phyloP scores from a whole-genome alignment of 1,140 invertebrate genomes.

The Drosophila mayri region DNA sequence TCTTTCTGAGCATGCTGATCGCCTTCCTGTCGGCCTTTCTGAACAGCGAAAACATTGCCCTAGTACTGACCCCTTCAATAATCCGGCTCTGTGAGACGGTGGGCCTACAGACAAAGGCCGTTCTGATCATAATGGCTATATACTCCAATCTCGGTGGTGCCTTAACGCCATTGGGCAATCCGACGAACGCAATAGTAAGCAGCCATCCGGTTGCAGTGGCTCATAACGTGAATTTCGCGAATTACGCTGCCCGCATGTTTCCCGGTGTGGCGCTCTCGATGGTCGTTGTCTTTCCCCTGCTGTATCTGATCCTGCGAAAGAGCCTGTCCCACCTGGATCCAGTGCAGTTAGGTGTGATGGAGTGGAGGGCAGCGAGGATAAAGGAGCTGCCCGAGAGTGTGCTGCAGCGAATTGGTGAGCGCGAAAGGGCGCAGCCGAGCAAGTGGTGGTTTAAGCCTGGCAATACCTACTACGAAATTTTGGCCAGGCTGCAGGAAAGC shows the following conservation, averaged over 20 bases:
- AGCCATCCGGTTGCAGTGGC: conserved; percentile 88
- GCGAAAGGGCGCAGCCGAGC: neutral
- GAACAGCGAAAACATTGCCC: neutral
- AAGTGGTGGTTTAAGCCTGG: conserved; percentile 85
- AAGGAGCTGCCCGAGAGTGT: neutral
- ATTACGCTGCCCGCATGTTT: conserved; percentile 91
- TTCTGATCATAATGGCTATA: conserved; percentile 91
- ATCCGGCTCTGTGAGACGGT: conserved; percentile 90
- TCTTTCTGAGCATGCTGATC: neutral
- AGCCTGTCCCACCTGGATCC: neutral
- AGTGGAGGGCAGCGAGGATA: neutral
- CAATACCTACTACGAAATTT: conserved; percentile 85
- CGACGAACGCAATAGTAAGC: conserved; percentile 94
- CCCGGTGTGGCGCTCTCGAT: conserved; percentile 89
- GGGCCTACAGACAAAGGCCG: conserved; percentile 91
- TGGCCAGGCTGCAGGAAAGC: conserved; percentile 44
- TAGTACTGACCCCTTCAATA: neutral
- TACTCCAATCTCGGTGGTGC: conserved; percentile 95
- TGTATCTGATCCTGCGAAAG: neutral
- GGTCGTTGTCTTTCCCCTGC: conserved; percentile 87
- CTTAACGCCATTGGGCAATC: conserved; percentile 93
- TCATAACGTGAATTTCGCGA: conserved; percentile 91
- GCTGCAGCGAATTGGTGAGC: neutral
- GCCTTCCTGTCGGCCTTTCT: conserved; percentile 1
- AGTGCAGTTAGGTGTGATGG: neutral